These are phyloP conservation scores for Mormyrops attenuatus DNA, from an alignment of 2,797 vertebrate genomes.

Conservation along the genomic window DNA sequence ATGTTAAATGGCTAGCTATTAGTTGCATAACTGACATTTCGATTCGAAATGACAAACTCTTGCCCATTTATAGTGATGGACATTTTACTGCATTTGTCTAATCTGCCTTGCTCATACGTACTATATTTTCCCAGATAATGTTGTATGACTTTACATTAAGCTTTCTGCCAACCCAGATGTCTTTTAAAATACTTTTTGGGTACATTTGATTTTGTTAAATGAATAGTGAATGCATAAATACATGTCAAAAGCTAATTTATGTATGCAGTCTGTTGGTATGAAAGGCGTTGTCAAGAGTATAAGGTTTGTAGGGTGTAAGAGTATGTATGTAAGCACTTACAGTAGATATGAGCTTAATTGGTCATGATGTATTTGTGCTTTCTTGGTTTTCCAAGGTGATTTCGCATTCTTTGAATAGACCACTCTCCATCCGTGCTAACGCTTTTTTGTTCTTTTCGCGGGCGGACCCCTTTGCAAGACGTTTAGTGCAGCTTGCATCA, in stretches of 20 bases:
- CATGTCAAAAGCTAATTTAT: background rate
- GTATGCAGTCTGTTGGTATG: background rate
- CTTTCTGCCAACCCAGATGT: background rate
- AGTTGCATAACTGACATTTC: conserved; percentile 5
- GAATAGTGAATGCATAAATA: background rate
- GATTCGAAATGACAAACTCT: background rate
- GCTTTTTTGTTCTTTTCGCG: background rate
- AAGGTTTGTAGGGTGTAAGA: background rate
- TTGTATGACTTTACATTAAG: background rate
- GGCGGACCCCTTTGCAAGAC: background rate
- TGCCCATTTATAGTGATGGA: background rate
- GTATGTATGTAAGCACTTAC: background rate
- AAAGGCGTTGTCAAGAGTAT: background rate
- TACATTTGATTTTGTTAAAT: background rate
- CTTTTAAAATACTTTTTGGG: background rate
- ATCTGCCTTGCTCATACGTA: background rate
- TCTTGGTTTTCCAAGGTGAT: background rate
- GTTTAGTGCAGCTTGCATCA: background rate
- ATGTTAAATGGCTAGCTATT: background rate
- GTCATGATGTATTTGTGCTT: background rate
- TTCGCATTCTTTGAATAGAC: background rate
- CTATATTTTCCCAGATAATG: background rate
- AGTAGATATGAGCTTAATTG: background rate
- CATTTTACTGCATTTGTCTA: background rate
- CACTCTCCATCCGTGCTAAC: background rate